Base-by-base conservation (phyloP, 2,797 vertebrate species). In the Oreochromis grahami region DNA sequence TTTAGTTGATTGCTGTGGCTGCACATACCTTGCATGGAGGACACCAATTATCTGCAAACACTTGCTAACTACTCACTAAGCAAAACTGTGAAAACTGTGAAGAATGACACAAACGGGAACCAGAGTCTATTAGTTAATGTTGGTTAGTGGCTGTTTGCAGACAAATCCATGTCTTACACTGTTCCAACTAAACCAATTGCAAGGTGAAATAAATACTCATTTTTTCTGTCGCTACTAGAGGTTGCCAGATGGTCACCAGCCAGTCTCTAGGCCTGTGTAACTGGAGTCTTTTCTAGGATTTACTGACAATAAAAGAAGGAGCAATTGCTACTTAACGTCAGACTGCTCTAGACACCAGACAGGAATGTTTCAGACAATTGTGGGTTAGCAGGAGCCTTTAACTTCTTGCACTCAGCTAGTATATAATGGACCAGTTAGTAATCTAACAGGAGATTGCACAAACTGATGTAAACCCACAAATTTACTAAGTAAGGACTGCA, bases 61-160 rank as follows among this genome's bases (percentile, higher is more conserved):
- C 21, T 26, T 1, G 0, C 21, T 0, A 7, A 2, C 38, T 45
- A 5, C 8, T 17, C 1, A 9, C 21, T 70, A 26, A 26, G 21
- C 0, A 0, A 10, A 15, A 17, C 55, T 70, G 36, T 2, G 63
- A 68, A 68, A 63, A 38, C 32, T 7, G 19, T 32, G 26, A 21
- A 43, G 63, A 43, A 13, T 43, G 14, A 17, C 21, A 26, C 63
- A 70, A 26, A 70, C 8, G 26, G 38, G 63, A 68, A 19, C 3
- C 56, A 10, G 56, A 41, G 38, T 15, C n/a, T 5, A 24, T 65
- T 21, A 41, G 36, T 65, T 9, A 63, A 36, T n/a, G 36, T 21
- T 68, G 36, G 36, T 24, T 15, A 43, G 63, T 43, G 63, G 4
- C 7, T 68, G n/a, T 68, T 43, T 68, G 21, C 38, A 43, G 63